Evolutionary conservation across 2,797 vertebrate species (phyloP), one percentile per base, ranked within the genome.

Genomic region (Crypturellus tataupa): DNA sequence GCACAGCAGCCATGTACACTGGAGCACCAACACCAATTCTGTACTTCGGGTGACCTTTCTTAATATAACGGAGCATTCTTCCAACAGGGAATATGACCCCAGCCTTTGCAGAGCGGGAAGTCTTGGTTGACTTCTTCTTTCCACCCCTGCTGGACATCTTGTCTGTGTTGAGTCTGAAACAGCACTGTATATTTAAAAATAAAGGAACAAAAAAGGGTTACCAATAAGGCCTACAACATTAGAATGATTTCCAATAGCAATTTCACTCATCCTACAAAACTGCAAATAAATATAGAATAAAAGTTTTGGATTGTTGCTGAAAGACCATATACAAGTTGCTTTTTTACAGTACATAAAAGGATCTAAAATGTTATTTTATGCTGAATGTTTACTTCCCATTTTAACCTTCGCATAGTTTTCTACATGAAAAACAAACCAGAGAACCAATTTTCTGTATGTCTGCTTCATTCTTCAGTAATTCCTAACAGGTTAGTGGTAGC

Each of bases 41-140:
- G 94, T 99, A 99, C 87, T 99, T 99, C 0, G 99, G 99, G 76
- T 99, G 98, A 44, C 99, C 99, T 92, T 98, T 98, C 95, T 99
- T 99, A 94, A 99, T 99, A 97, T 99, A 99, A 67, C 99, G 98
- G 71, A 99, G 98, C 99, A 99, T 99, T 87, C 99, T 98, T n/a
- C 99, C 99, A 53, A 99, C 99, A 0, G 99, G 99, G 96, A 99
- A 99, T 97, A 99, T 99, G 85, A 99, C 99, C 18, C 99, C 99
- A 2, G 99, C 99, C 97, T 99, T 99, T 33, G 98, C 98, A 0
- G 99, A 99, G 93, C 99, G 98, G 25, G 99, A 99, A n/a, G 98
- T 99, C 98, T 99, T 99, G 56, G 99, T 99, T 8, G 98, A 98
- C 97, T 99, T 99, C 98, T 99, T 99, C 98, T 99, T 99, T 95